Evolutionary conservation across 2,113 vertebrate genomes (phyloP).

Genomic region (Datnioides undecimradiatus): DNA sequence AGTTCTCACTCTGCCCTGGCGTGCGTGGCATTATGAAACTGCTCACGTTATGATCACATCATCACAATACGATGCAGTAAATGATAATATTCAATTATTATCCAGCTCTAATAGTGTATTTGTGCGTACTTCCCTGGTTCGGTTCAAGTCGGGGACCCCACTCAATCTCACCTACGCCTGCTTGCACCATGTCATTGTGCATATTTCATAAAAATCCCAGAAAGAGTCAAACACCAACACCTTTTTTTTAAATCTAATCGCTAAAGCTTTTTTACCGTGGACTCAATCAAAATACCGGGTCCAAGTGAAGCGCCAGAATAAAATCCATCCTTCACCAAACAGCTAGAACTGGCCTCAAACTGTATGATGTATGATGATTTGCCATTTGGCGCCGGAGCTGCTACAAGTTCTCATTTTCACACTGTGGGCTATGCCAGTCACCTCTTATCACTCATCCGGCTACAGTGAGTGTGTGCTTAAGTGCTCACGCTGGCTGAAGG

Average conservation of each 20-base stretch:
- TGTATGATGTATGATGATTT: not conserved
- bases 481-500: not conserved
- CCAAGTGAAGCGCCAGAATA: not conserved
- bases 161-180: not conserved
- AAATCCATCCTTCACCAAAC: not conserved
- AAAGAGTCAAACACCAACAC: not conserved
- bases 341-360: not conserved
- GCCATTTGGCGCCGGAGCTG: slow-evolving; percentile 17
- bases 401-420: not conserved
- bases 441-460: slow-evolving; percentile 8
- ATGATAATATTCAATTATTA: not conserved
- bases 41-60: not conserved
- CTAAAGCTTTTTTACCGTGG: not conserved
- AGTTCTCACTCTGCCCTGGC: no score
- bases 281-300: not conserved
- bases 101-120: not conserved
- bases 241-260: not conserved
- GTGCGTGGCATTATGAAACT: not conserved
- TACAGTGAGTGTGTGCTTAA: slow-evolving; percentile 10
- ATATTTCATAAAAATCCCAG: not conserved
- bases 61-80: not conserved
- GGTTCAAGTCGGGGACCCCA: not conserved
- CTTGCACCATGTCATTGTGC: not conserved
- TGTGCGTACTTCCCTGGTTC: not conserved
- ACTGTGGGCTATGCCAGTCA: not conserved